Evolutionary conservation across 30 jellyfish, hydroid and myxozoan genomes (phyloP).

Genomic region (Aurelia sp.): DNA sequence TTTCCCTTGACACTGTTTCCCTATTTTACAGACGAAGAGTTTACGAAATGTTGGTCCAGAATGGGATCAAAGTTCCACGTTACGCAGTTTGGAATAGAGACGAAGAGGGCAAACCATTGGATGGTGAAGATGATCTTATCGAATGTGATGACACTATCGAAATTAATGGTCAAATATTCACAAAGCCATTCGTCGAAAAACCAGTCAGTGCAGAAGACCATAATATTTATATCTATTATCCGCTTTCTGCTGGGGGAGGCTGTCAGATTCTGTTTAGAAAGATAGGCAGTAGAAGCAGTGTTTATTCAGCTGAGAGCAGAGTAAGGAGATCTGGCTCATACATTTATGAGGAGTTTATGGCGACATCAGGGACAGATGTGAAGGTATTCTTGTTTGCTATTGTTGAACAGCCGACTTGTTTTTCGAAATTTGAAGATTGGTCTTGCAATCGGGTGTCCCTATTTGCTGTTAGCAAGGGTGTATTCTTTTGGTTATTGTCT

Average conservation of each 20-base stretch:
- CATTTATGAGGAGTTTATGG: constrained; percentile 97
- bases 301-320: constrained; percentile 96
- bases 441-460: too few relatives aligned
- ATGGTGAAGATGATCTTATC: constrained; percentile 73
- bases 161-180: constrained; percentile 87
- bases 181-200: constrained; percentile 98
- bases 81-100: constrained; percentile 93
- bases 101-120: constrained; percentile 79
- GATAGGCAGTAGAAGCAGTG: constrained; percentile 99
- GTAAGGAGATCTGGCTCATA: constrained; percentile 94
- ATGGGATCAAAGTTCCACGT: constrained; percentile 88
- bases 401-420: too few relatives aligned
- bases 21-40: constrained; percentile 81
- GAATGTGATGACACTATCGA: constrained; percentile 94
- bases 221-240: constrained; percentile 90
- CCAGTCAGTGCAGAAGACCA: constrained; percentile 99
- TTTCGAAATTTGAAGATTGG: too few relatives aligned
- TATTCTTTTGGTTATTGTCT: too few relatives aligned
- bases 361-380: constrained; percentile 99
- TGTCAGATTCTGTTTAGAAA: constrained; percentile 96
- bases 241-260: constrained; percentile 99
- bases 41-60: constrained; percentile 83
- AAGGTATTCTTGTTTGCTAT: constrained; percentile 47
- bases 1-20: neutral
- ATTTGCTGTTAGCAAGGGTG: too few relatives aligned